Base-by-base conservation (phyloP, 23 tunicate genomes). In the Styela plicata region DNA sequence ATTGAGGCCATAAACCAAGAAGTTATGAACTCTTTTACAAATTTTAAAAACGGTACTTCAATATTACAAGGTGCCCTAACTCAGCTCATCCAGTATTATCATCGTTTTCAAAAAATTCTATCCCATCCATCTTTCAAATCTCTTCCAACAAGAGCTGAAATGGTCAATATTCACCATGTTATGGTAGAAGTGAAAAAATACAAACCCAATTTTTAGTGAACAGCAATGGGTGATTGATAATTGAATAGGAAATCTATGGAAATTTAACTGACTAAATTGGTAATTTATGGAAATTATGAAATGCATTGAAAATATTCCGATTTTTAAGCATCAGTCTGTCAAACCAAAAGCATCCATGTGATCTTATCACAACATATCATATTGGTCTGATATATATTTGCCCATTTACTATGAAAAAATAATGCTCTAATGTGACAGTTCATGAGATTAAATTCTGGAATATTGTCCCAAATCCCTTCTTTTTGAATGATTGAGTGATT, bases 141-240 rank as follows among this genome's bases (percentile, higher is more conserved):
- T 5, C 86, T 93, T 63, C 89, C 92, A 0, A 89, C 94, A 62
- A 68, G 84, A 25, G 81, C 98, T 2, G 95, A 94, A 67, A 69
- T 94, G 79, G 94, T 89, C 0, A 94, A 94, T 80, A 89, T 94
- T 89, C 98, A 94, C 74, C 68, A 89, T 2, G 84, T 94, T 31
- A 89, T 94, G 98, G 98, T 94, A 2, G 98, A 94, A 69, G 91
- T 94, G 90, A 94, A 94, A 74, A 89, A 94, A 37, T 86, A 94
- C 57, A 89, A 89, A 79, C 94, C 94, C 3, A 89, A 89, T 53
- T 94, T 94, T 66, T 94, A 44, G n/a, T n/a, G n/a, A n/a, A n/a
- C n/a, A n/a, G n/a, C n/a, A 87, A 52, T 63, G 74, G 24, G n/a
- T n/a, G n/a, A 24, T 24, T 69, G 32, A 22, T 21, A 21, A 24